Evolutionary conservation across 2,888 invertebrate species (phyloP), one percentile per base, ranked within the genome.

Genomic region (Euplagia quadripunctaria): DNA sequence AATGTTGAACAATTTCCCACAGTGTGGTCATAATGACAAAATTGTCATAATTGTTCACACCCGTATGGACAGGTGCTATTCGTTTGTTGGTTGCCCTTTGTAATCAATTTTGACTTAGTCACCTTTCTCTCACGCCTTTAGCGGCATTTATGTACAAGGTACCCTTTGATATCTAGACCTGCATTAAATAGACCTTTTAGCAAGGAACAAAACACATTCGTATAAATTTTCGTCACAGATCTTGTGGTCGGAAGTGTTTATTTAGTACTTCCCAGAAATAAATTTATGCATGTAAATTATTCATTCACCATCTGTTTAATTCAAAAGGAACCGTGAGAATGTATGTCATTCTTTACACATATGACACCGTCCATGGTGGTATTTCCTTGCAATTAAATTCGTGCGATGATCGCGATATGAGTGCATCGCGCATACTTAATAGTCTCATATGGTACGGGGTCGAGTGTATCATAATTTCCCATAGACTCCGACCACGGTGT

Each of bases 331-430:
- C 89, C 94, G 95, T 95, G 95, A 92, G 95, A 95, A 94, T 87
- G 74, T 77, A 69, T 85, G 82, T 83, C 80, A 79, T 77, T 87
- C 87, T 90, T 91, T 78, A 83, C 74, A 68, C 92, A 91, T 94
- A 94, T 95, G 95, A 93, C 87, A 86, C 91, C 86, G 87, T 85
- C 72, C 78, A 87, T 87, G 83, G 83, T 87, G 84, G 89, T 87
- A 90, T 89, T 93, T 95, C 93, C 94, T 95, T 94, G 93, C 93
- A 91, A 94, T 95, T 94, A 95, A 72, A 94, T 94, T 94, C 91
- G 87, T 85, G 89, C 88, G 94, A 94, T 94, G 91, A 90, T 91
- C 89, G 88, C 91, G 95, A 95, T 95, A 95, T 89, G 90, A 87
- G 81, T 85, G 84, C 87, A 88, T 86, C 84, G 87, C 88, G 93